These are phyloP conservation scores for Xylocampa areola DNA, from an alignment of 2,888 invertebrate species.

Conservation along the genomic window DNA sequence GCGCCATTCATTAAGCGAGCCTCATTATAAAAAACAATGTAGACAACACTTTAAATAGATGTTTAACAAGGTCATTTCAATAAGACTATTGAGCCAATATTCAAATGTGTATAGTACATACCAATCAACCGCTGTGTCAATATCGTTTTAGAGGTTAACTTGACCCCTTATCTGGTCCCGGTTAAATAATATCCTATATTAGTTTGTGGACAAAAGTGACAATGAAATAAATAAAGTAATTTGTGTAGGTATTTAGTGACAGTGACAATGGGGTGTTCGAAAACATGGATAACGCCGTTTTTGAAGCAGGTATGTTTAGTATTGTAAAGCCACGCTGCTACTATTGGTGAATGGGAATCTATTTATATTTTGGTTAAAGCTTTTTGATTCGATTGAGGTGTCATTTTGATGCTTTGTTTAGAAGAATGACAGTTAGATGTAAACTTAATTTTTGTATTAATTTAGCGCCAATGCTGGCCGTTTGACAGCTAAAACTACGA, in stretches of 20 bases:
- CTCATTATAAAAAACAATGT: neutral
- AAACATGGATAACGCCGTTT: conserved; percentile 46
- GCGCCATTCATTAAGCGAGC: neutral
- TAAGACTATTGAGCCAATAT: conserved; percentile 1
- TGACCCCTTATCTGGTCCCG: conserved; percentile 18
- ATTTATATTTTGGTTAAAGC: too few relatives aligned
- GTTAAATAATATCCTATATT: conserved; percentile 20
- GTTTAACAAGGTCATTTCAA: conserved; percentile 1
- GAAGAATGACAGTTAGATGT: too few relatives aligned
- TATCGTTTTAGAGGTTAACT: conserved; percentile 33
- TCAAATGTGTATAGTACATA: neutral
- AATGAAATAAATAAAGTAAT: conserved; percentile 5
- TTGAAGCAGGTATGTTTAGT: conserved; percentile 46
- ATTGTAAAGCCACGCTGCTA: too few relatives aligned
- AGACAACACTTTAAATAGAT: conserved; percentile 6
- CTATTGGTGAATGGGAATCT: too few relatives aligned
- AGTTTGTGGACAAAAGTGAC: conserved; percentile 10
- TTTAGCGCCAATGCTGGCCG: too few relatives aligned
- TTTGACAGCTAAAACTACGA: too few relatives aligned
- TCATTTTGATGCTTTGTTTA: too few relatives aligned
- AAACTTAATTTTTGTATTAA: too few relatives aligned
- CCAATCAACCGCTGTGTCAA: conserved; percentile 8
- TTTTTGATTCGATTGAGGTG: too few relatives aligned
- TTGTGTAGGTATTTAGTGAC: too few relatives aligned
- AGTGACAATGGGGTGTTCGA: conserved; percentile 26